Evolutionary conservation across 2,888 invertebrate species (phyloP), one percentile per base, ranked within the genome.

Genomic region (Cataglyphis cursor): DNA sequence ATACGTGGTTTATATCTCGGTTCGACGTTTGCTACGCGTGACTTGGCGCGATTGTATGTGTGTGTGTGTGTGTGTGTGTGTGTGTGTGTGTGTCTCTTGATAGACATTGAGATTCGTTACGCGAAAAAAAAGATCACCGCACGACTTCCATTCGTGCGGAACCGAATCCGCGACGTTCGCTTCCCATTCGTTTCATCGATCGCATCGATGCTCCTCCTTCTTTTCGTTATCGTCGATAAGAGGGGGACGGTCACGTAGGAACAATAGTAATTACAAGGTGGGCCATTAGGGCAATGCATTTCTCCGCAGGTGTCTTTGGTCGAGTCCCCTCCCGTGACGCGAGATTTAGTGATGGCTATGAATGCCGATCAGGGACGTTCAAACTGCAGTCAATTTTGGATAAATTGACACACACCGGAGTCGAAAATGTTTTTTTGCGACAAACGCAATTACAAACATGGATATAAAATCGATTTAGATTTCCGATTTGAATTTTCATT

Each of bases 201-300:
- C 59, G 21, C n/a, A 54, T 65, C 54, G 54, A 38, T 44, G 57
- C 78, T 59, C 31, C 57, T 78, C 54, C 44, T 74, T 87, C 12
- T 70, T 76, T 80, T 85, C 85, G 83, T 87, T 89, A 87, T 83
- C 78, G 81, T 82, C 83, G 85, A 86, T 88, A 82, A 75, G 81
- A 83, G 74, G 84, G 74, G 84, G 5, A 44, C 68, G 86, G 81
- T 88, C 90, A 88, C 83, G 88, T 84, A 82, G 85, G 81, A 90
- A 92, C 90, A 92, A 92, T 92, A 87, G 90, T 90, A 92, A 92
- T 92, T 92, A 92, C 92, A 90, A 89, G 90, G 84, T 81, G 85
- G 88, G 83, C 90, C 89, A 90, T 92, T 92, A 91, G 87, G 87
- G 89, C 91, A 91, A 91, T 90, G 89, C 87, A 82, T 85, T 83